phyloP scores from a whole-genome alignment of 2,888 invertebrate species.

The Saturnia japonica region DNA sequence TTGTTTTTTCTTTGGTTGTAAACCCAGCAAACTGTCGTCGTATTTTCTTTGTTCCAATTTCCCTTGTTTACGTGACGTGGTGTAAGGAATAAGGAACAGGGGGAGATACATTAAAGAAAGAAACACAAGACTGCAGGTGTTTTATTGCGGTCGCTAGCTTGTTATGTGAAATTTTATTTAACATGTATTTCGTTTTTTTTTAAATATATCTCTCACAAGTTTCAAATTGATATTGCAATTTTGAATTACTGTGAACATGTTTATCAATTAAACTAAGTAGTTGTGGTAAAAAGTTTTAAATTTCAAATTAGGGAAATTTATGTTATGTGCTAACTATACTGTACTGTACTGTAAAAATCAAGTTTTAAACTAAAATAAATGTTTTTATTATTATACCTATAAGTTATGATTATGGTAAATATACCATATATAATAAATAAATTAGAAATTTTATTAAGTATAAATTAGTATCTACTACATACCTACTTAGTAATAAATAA shows the following conservation, averaged over 20 bases:
- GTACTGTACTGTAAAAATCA: too few relatives aligned
- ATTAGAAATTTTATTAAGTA: too few relatives aligned
- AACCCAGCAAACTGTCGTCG: constrained; percentile 27
- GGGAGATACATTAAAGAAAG: constrained; percentile 38
- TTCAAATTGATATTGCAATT: not conserved
- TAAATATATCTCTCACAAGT: not conserved
- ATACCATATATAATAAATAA: too few relatives aligned
- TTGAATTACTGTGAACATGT: not conserved
- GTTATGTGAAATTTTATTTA: constrained; percentile 43
- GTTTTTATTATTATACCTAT: too few relatives aligned
- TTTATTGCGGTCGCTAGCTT: constrained; percentile 53
- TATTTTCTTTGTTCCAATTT: constrained; percentile 40
- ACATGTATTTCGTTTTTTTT: constrained; percentile 10
- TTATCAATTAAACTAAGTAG: not conserved
- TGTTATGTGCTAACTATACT: too few relatives aligned
- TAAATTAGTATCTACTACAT: too few relatives aligned
- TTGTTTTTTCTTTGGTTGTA: constrained; percentile 36
- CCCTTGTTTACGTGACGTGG: constrained; percentile 26
- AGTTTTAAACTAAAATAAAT: too few relatives aligned
- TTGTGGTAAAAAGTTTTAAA: too few relatives aligned
- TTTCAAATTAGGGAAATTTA: too few relatives aligned
- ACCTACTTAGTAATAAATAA: too few relatives aligned
- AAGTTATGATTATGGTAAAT: too few relatives aligned
- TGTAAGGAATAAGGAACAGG: constrained; percentile 28
- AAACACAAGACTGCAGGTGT: constrained; percentile 47